Percentiles rank a stretch among this genome's conserved stretches.
phyloP scores from a whole-genome alignment of 2,888 invertebrate genomes.

The Incurvaria masculella region DNA sequence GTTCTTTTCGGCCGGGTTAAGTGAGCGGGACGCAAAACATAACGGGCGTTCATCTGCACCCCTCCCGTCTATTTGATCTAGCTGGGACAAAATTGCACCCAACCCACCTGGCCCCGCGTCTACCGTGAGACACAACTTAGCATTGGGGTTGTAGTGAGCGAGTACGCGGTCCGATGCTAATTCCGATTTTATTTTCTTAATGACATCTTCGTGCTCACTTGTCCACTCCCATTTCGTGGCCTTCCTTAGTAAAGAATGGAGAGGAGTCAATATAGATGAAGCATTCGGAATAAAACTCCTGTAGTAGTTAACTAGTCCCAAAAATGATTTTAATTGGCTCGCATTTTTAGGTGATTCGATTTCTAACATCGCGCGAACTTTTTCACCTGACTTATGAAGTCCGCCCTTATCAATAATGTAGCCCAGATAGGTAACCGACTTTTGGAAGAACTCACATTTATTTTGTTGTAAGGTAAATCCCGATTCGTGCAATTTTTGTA shows the following conservation, averaged over 20 bases:
- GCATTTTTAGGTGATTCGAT: slow-evolving; percentile 12
- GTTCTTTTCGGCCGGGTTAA: too few relatives aligned
- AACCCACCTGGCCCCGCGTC: too few relatives aligned
- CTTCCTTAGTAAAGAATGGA: slow-evolving; percentile 9
- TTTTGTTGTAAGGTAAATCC: slow-evolving; percentile 8
- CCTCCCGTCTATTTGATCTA: too few relatives aligned
- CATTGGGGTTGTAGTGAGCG: slow-evolving; percentile 12
- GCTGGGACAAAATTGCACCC: too few relatives aligned
- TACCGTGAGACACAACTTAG: slow-evolving; percentile 15
- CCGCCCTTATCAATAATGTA: slow-evolving; percentile 13
- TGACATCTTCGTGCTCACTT: slow-evolving; percentile 1
- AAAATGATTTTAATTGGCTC: slow-evolving; percentile 16
- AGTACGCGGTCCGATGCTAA: slow-evolving; percentile 11
- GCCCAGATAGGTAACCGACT: slow-evolving; percentile 14
- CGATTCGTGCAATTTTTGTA: slow-evolving; percentile 11
- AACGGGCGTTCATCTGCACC: too few relatives aligned
- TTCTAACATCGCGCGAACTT: slow-evolving; percentile 14
- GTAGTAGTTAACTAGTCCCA: slow-evolving; percentile 18
- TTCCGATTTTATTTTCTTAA: slow-evolving; percentile 5
- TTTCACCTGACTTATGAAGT: slow-evolving; percentile 13
- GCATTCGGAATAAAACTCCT: slow-evolving; percentile 13
- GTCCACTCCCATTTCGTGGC: slow-evolving; percentile 10
- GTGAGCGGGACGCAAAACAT: too few relatives aligned
- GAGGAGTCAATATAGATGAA: slow-evolving; percentile 10
- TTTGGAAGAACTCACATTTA: slow-evolving; percentile 10